These are phyloP conservation scores for Gadus chalcogrammus DNA, from an alignment of 2,113 vertebrate genomes.

Conservation along the genomic window DNA sequence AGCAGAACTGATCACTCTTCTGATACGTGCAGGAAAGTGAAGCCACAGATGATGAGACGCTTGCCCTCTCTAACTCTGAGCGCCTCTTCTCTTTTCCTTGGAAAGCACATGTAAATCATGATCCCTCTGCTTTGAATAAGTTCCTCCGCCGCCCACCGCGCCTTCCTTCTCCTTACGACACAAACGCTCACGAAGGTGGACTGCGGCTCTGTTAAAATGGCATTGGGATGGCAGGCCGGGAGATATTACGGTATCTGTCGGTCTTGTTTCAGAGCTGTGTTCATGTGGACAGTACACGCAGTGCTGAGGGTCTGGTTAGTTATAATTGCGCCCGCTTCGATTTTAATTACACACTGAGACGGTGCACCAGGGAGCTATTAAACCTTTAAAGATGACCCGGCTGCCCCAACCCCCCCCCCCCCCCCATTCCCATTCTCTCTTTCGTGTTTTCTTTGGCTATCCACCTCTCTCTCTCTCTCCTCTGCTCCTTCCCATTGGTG, in stretches of 20 bases:
- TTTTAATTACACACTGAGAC: conserved; percentile 34
- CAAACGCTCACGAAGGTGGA: no score
- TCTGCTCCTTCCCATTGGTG: conserved; percentile 33
- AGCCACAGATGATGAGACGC: conserved; percentile 40
- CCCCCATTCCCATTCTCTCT: background rate
- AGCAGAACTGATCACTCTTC: background rate
- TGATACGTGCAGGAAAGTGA: background rate
- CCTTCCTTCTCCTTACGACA: no score
- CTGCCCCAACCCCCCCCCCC: background rate
- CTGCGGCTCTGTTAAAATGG: no score
- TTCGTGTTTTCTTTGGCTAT: background rate
- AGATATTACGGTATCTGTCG: no score
- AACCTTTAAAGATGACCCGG: conserved; percentile 10
- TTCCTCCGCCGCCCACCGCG: background rate
- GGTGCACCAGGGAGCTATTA: conserved; percentile 24
- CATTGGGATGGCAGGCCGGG: no score
- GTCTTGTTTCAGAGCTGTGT: background rate
- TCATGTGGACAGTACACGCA: background rate
- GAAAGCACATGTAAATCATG: conserved; percentile 53
- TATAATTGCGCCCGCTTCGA: conserved; percentile 10
- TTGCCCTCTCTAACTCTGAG: conserved; percentile 8
- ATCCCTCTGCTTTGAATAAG: conserved; percentile 43
- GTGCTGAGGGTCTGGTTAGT: conserved; percentile 1
- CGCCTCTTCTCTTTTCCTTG: conserved; percentile 27
- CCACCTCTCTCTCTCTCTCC: conserved; percentile 9